These are phyloP conservation scores for Hypsopygia costalis DNA, from an alignment of 2,888 invertebrate genomes.

Conservation along the genomic window DNA sequence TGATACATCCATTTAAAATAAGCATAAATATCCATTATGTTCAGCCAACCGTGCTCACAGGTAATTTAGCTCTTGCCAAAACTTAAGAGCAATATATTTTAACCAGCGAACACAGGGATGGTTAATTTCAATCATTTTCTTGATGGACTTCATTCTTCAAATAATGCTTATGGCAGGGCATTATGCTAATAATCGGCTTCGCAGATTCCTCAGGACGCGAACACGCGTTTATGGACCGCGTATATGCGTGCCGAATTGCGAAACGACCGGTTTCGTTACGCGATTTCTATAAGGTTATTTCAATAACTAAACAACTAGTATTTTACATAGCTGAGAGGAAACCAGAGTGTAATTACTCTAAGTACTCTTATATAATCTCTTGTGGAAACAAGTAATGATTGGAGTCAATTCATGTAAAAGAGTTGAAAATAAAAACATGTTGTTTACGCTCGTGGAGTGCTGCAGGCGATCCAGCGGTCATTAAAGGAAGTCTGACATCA, in stretches of 20 bases:
- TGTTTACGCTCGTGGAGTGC: slow-evolving; percentile 58
- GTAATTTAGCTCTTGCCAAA: slow-evolving; percentile 39
- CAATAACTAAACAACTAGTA: slow-evolving; percentile 41
- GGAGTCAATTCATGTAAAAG: slow-evolving; percentile 33
- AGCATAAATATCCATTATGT: slow-evolving; percentile 5
- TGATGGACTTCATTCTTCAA: slow-evolving; percentile 58
- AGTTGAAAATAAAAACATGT: slow-evolving; percentile 21
- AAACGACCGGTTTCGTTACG: slow-evolving; percentile 54
- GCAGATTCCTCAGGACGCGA: slow-evolving; percentile 40
- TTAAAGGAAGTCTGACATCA: slow-evolving; percentile 75
- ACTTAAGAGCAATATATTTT: slow-evolving; percentile 28
- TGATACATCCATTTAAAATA: neutral
- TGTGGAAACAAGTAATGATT: slow-evolving; percentile 29
- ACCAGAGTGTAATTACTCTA: slow-evolving; percentile 26
- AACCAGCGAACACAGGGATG: slow-evolving; percentile 28
- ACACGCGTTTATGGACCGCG: slow-evolving; percentile 38
- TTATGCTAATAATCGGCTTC: slow-evolving; percentile 62
- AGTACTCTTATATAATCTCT: slow-evolving; percentile 23
- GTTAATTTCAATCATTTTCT: slow-evolving; percentile 62
- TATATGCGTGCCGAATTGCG: slow-evolving; percentile 56
- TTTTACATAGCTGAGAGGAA: slow-evolving; percentile 30
- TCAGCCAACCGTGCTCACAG: slow-evolving; percentile 25
- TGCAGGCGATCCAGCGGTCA: slow-evolving; percentile 49
- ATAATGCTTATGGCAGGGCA: slow-evolving; percentile 51
- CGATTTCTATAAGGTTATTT: slow-evolving; percentile 49